Base-by-base conservation (phyloP, 1,140 invertebrate species). In the Cydia strobilella region DNA sequence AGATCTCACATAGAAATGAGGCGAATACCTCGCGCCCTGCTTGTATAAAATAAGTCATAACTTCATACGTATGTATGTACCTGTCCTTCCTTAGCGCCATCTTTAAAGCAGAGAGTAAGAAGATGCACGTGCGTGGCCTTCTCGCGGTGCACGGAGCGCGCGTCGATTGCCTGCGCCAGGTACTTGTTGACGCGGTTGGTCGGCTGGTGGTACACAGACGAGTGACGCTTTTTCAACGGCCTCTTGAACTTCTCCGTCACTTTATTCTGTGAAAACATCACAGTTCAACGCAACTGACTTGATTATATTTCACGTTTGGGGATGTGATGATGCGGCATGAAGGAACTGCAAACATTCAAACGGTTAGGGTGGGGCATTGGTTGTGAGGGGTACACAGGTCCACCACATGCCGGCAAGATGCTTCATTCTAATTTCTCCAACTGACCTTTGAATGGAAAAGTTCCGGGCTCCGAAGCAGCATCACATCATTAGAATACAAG, bases 111-210 rank as follows among this genome's bases (percentile, higher is more conserved):
- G 31, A 98, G 93, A 1, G 97, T 98, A 23, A 97, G 81, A 9
- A 97, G 94, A 86, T 97, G 97, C 42, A 98, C 97, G 86, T 98
- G 97, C 62, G 96, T 96, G 15, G 96, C 95, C 90, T 98, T 98
- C 90, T 98, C 97, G 76, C 96, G 94, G 88, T 98, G 97, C 42
- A 98, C 96, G 88, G 96, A 97, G 72, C 97, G 94, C n/a, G 97
- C 97, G 83, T 97, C 97, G 79, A 98, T 98, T 1, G 97, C 97
- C 93, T 98, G 97, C 66, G 96, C 96, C 76, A 98, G 94, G 92
- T 97, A 98, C 89, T 98, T 98, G 94, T 98, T 98, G 27, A 98
- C 97, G 79, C 97, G 94, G 91, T 98, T 97, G 18, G 95, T 96
- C 20, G 97, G 96, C 87, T 96, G 96, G 90, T 97, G 96, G 87